Percentiles rank a stretch among this genome's conserved stretches.
Evolutionary conservation across 2,113 vertebrate genomes (phyloP).

Genomic region (Eurystomus gularis): DNA sequence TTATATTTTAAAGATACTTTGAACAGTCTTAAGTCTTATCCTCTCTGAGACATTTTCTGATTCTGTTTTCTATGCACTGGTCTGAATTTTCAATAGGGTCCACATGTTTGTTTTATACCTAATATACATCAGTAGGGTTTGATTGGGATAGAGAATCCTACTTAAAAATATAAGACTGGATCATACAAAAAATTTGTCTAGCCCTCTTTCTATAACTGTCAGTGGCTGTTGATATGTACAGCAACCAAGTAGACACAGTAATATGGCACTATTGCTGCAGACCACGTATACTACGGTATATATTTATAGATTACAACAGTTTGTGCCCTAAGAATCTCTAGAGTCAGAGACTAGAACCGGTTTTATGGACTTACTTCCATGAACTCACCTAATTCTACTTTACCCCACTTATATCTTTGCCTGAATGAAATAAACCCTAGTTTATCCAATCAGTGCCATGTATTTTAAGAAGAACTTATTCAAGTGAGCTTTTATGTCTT

Average conservation of each 20-base stretch:
- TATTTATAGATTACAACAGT: neutral
- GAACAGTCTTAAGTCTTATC: neutral
- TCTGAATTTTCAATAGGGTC: neutral
- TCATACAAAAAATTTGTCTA: neutral
- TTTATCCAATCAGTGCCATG: no score
- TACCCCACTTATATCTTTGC: neutral
- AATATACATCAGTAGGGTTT: neutral
- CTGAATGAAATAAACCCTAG: no score
- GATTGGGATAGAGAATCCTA: neutral
- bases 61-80: neutral
- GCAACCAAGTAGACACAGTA: neutral
- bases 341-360: neutral
- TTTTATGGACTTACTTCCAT: neutral
- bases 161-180: neutral
- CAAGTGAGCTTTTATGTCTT: neutral
- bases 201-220: neutral
- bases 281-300: neutral
- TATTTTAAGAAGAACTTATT: neutral
- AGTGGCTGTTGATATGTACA: neutral
- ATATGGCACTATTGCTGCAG: neutral
- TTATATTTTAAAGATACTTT: neutral
- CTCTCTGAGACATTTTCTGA: neutral
- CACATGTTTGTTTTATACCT: neutral
- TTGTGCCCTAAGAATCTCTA: neutral
- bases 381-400: neutral